phyloP scores from a whole-genome alignment of 2,113 vertebrate genomes.

The Chaetops frenatus region DNA sequence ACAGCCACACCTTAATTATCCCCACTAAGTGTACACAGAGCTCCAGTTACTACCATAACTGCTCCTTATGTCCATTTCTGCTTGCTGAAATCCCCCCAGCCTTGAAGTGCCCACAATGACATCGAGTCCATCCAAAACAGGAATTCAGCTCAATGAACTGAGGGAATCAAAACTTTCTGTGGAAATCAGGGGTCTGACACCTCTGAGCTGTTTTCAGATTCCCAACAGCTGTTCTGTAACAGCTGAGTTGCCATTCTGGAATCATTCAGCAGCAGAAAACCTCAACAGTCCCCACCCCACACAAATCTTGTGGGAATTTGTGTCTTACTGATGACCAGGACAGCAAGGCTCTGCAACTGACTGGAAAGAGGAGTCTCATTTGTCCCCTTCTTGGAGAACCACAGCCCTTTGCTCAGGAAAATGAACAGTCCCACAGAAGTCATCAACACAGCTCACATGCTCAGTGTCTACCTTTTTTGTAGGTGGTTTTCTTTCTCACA shows the following conservation, averaged over 20 bases:
- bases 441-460: not conserved
- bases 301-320: not conserved
- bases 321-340: not conserved
- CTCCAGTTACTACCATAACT: not conserved
- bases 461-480: not conserved
- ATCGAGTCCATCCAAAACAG: not conserved
- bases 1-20: not conserved
- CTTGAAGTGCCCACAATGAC: not conserved
- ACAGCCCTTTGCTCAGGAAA: not conserved
- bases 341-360: not conserved
- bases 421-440: not conserved
- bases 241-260: not conserved
- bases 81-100: not conserved
- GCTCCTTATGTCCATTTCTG: not conserved
- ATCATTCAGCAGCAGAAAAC: rapidly evolving
- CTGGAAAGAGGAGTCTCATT: not conserved
- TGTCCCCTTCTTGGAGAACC: not conserved
- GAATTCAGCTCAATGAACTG: not conserved
- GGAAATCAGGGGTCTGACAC: not conserved
- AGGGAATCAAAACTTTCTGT: not conserved
- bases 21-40: not conserved
- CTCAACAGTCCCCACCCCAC: not conserved
- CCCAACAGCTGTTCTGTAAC: not conserved
- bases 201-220: not conserved
- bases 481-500: not conserved